Conservation (phyloP, 1,140 invertebrate species). For the Metopolophium dirhodum region DNA sequence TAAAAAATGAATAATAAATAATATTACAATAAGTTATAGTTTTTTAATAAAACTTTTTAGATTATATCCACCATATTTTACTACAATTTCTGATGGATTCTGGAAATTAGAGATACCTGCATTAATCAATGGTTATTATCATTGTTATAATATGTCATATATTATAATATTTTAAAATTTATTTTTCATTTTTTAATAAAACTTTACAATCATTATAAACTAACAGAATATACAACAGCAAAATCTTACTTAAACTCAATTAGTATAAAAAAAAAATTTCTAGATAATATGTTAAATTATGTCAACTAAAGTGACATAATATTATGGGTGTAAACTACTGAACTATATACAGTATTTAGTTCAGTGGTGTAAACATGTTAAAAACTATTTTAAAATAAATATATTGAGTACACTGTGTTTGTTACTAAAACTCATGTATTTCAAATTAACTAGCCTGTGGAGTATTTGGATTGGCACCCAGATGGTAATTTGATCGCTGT, state of each 20-base stretch:
- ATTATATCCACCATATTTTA: background rate
- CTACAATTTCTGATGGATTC: background rate
- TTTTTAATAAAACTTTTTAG: background rate
- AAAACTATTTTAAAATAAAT: background rate
- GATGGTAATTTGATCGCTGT: slow-evolving; percentile 73
- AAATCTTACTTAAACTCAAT: too few relatives aligned
- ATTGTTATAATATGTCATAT: background rate
- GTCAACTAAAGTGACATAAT: background rate
- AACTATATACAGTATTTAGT: too few relatives aligned
- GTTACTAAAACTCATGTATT: background rate
- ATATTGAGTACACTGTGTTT: background rate
- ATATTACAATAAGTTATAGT: background rate
- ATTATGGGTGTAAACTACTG: too few relatives aligned
- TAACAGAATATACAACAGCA: background rate
- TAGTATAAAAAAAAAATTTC: too few relatives aligned
- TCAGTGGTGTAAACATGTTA: too few relatives aligned
- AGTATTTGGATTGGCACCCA: slow-evolving; percentile 74
- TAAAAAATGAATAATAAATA: background rate
- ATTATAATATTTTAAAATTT: too few relatives aligned
- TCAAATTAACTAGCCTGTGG: slow-evolving; percentile 27
- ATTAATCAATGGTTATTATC: background rate
- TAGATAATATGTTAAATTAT: too few relatives aligned
- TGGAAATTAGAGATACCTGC: background rate
- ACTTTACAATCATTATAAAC: background rate
- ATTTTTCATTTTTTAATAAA: background rate